A percentile compares a stretch with the other conserved stretches of the same genome.
These are phyloP conservation scores for Chrysogorgia sp. DNA, from an alignment of 92 coral and sea anemone genomes.

Conservation along the genomic window DNA sequence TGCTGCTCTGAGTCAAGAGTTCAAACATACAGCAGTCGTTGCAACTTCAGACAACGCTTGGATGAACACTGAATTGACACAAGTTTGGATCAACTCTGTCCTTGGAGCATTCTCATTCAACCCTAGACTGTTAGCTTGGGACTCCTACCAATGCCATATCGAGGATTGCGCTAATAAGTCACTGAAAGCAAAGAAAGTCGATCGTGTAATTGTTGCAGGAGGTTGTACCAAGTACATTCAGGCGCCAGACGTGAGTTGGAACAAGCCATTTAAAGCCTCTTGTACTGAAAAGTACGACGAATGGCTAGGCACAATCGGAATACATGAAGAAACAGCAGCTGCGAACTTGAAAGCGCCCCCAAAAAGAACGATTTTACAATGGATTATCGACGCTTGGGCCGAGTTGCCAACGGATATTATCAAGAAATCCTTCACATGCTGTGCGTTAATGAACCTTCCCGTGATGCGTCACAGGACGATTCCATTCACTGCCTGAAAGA, in stretches of 20 bases:
- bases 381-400: constrained; percentile 11
- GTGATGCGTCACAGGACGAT: too few species aligned
- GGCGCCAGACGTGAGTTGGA: constrained; percentile 48
- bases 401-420: constrained; percentile 14
- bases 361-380: background rate
- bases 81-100: constrained; percentile 49
- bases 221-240: constrained; percentile 58
- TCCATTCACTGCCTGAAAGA: constrained; percentile 71
- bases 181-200: constrained; percentile 49
- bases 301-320: too few species aligned
- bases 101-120: too few species aligned
- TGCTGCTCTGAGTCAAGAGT: constrained; percentile 62
- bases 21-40: constrained; percentile 55
- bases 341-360: constrained; percentile 6
- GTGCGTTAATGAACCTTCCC: too few species aligned
- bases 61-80: constrained; percentile 47
- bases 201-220: constrained; percentile 61
- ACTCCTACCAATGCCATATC: constrained; percentile 63
- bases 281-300: too few species aligned
- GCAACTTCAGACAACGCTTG: constrained; percentile 54
- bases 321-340: too few species aligned
- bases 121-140: constrained; percentile 53
- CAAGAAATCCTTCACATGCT: constrained; percentile 39
- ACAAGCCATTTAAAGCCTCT: constrained; percentile 47
- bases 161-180: constrained; percentile 55